Evolutionary conservation across 2,113 vertebrate genomes (phyloP), one percentile per base, ranked within the genome.

Genomic region (Rana temporaria): DNA sequence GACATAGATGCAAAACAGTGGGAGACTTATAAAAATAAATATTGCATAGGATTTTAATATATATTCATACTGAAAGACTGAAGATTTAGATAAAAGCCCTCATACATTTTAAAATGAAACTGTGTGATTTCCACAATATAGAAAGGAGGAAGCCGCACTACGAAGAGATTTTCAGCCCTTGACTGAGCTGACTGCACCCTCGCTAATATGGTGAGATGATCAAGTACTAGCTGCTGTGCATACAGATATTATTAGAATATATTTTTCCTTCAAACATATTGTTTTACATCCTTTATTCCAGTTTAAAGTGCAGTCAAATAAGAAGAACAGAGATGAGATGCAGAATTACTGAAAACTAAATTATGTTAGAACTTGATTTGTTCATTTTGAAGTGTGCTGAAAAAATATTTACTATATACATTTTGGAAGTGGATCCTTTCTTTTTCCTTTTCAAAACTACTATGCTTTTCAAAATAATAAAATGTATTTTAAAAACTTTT

Each of bases 31-130:
- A 81, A 52, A 62, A 72, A 63, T 57, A 81, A 30, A 71, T 62
- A 62, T 17, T 53, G 67, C 12, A 4, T 56, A 17, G 67, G 18
- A 6, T 63, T 81, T 80, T 72, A 73, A 65, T 62, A 73, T 64
- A 38, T 22, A 18, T 53, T 53, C 69, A 16, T 24, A 81, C 48
- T 42, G 65, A 60, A 81, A 81, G 68, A 56, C 59, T 55, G 42
- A 18, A 81, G 69, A 81, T 81, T 73, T 81, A 81, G 59, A 81
- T 71, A 81, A 71, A 70, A 64, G 52, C 18, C 34, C 59, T 73
- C 60, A 81, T 81, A 81, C 79, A 72, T 81, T 81, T 71, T 81
- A 72, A 81, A 71, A 81, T 81, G 55, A 75, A 82, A 82, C 69
- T 64, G 59, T 38, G 30, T 56, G 24, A 74, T 66, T 65, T 82